Base-by-base conservation (phyloP, 2,888 invertebrate species). In the Drosophila bunnanda region DNA sequence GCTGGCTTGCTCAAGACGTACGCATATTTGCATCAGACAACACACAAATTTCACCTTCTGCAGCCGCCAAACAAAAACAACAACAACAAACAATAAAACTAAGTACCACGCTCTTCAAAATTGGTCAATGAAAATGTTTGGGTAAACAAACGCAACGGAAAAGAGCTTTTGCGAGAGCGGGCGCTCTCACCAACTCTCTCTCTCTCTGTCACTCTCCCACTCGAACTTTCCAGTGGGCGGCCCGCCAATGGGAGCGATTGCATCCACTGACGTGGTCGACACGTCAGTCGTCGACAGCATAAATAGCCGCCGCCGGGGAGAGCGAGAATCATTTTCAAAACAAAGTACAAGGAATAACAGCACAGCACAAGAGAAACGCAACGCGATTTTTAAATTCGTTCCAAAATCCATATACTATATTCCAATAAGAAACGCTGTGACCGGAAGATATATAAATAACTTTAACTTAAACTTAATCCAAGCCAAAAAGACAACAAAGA, bases 241-340 rank as follows among this genome's bases (percentile, higher is more conserved):
- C 80, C 90, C 67, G 53, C 80, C 88, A 83, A 82, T 82, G 84
- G 68, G 72, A 81, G 58, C 74, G 72, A 61, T 66, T 65, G 39
- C 61, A 77, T 50, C 17, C 74, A 78, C 86, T 89, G 88, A 85
- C 82, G 80, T 75, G 77, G 54, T 59, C 65, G 39, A 75, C 77
- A 80, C 82, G 82, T 75, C 85, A 75, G 71, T 62, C 57, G 64
- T 75, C 78, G 75, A 74, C 68, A 68, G 82, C 85, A 90, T 91
- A 91, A 92, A 90, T 90, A 90, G 88, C 89, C 87, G 62, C 83
- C 76, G 28, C 8, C 13, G 44, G 34, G n/a, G 79, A 87, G 85
- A 82, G 88, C 83, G 75, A 75, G 58, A 84, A 82, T 91, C 91
- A 92, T 89, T 92, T 91, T 80, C 77, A 88, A 87, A 84, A 87